Percentiles rank a stretch among this genome's conserved stretches.
Conservation (phyloP, 2,888 invertebrate species). For the Phanerotoma sp. region DNA sequence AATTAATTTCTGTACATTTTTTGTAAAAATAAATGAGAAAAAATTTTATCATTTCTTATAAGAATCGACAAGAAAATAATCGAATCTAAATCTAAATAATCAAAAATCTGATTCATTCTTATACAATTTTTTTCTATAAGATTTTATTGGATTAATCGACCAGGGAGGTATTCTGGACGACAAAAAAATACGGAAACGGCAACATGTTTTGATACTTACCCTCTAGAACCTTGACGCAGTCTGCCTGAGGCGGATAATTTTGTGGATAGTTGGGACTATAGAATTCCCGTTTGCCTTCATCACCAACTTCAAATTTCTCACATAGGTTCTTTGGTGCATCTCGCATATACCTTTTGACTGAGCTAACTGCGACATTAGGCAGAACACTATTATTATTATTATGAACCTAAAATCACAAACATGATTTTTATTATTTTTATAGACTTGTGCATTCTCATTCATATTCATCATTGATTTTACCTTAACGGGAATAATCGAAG, state of each 20-base stretch:
- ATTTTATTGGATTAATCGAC: too few species aligned
- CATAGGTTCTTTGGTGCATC: constrained; percentile 54
- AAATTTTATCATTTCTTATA: too few species aligned
- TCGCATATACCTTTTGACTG: constrained; percentile 43
- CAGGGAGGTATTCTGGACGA: not conserved
- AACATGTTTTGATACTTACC: too few species aligned
- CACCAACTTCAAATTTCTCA: constrained; percentile 63
- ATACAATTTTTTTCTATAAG: too few species aligned
- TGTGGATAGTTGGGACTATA: constrained; percentile 71
- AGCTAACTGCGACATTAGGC: constrained; percentile 23
- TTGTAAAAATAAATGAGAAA: too few species aligned
- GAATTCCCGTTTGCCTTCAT: constrained; percentile 64
- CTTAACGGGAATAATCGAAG: not conserved
- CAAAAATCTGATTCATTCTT: not conserved
- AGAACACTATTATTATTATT: too few species aligned
- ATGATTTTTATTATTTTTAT: too few species aligned
- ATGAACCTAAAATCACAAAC: constrained; percentile 9
- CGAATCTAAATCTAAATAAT: not conserved
- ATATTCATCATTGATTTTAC: not conserved
- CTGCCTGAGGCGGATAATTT: constrained; percentile 67
- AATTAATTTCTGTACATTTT: too few species aligned
- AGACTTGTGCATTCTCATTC: too few species aligned
- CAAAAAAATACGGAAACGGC: not conserved
- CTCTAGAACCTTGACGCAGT: constrained; percentile 67
- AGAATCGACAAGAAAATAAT: too few species aligned